These are phyloP conservation scores for Panulirus ornatus DNA, from an alignment of 1,140 invertebrate species.

Conservation along the genomic window DNA sequence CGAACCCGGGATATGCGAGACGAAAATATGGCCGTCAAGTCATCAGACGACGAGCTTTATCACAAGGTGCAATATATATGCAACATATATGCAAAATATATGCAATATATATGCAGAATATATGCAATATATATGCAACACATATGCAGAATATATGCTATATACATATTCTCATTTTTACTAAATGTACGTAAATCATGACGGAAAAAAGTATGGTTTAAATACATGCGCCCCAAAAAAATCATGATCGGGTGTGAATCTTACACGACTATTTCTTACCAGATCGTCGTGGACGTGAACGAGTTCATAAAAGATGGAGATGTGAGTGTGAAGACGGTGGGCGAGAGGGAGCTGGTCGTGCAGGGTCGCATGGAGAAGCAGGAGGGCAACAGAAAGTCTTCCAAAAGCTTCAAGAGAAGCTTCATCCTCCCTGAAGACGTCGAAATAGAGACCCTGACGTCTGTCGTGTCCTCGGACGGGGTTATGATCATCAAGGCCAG, in stretches of 20 bases:
- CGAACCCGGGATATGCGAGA: conserved; percentile 31
- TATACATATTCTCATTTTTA: no score
- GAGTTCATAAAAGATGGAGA: conserved; percentile 58
- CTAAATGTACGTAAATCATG: no score
- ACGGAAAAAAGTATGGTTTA: no score
- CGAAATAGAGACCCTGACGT: conserved; percentile 16
- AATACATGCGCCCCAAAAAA: no score
- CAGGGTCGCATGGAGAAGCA: conserved; percentile 47
- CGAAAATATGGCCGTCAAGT: conserved; percentile 44
- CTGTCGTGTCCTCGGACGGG: conserved; percentile 42
- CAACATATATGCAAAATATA: no score
- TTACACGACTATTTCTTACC: background rate
- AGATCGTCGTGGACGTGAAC: conserved; percentile 56
- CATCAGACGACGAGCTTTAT: conserved; percentile 29
- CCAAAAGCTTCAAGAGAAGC: conserved; percentile 46
- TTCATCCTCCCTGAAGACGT: conserved; percentile 43
- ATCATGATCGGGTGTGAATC: no score
- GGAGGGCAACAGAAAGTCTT: conserved; percentile 37
- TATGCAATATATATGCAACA: no score
- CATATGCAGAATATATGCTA: no score
- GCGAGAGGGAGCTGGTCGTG: conserved; percentile 48
- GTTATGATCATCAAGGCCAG: conserved; percentile 42
- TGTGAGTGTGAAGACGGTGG: conserved; percentile 56
- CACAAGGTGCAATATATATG: conserved; percentile 38
- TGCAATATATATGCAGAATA: no score